phyloP scores from a whole-genome alignment of 1,140 invertebrate species.

The Panagrolaimus sp. region DNA sequence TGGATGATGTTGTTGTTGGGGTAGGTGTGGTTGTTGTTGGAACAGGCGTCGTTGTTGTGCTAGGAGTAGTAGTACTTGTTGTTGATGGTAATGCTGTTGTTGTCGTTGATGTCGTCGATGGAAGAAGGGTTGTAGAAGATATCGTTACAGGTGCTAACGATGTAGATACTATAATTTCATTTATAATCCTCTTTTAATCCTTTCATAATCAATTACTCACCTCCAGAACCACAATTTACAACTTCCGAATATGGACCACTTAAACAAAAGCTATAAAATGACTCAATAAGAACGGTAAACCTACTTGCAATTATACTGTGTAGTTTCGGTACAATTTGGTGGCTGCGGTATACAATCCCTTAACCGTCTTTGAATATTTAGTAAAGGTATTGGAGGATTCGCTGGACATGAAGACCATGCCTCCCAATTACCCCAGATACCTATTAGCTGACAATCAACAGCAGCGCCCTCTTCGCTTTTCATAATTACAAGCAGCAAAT shows the following conservation, averaged over 20 bases:
- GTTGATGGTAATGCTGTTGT: not conserved
- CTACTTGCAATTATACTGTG: constrained; percentile 7
- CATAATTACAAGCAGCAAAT: too few relatives aligned
- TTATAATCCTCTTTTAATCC: not conserved
- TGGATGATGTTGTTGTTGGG: not conserved
- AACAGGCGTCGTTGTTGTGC: not conserved
- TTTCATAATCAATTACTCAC: not conserved
- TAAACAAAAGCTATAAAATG: not conserved
- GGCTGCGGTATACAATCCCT: not conserved
- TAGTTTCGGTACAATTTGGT: not conserved
- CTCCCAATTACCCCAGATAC: not conserved
- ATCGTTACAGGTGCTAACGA: not conserved
- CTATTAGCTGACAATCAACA: not conserved
- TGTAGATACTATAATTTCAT: not conserved
- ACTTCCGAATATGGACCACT: constrained; percentile 8
- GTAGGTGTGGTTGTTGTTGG: not conserved
- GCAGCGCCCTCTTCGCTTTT: not conserved
- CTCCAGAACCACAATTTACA: not conserved
- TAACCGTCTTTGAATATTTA: constrained; percentile 1
- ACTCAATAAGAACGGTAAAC: not conserved
- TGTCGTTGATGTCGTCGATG: not conserved
- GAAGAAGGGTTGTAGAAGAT: not conserved
- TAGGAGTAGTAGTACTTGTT: not conserved
- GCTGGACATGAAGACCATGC: not conserved
- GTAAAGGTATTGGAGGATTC: not conserved